Evolutionary conservation across 2,797 vertebrate species (phyloP).

Genomic region (Enteromius viviparus): DNA sequence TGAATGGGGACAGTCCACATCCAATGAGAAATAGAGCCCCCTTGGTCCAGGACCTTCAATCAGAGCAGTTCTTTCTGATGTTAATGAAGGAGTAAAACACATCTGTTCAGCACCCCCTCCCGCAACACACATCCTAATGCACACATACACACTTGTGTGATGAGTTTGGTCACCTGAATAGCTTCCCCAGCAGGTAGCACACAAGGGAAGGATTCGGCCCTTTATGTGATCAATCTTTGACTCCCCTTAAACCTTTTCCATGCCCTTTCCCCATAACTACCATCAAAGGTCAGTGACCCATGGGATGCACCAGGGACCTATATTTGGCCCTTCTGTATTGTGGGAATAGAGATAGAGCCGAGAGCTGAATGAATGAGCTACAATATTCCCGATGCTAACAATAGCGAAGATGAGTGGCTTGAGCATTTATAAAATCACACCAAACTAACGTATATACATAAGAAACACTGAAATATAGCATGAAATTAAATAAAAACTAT

Average conservation of each 20-base stretch:
- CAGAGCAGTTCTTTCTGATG: conserved; percentile 89
- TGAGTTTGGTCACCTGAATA: conserved; percentile 91
- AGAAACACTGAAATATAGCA: background rate
- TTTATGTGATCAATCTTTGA: conserved; percentile 70
- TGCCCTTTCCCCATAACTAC: conserved; percentile 48
- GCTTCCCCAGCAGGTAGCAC: conserved; percentile 90
- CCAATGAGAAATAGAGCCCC: conserved; percentile 84
- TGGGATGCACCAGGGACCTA: conserved; percentile 50
- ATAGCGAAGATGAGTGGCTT: background rate
- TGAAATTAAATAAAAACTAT: background rate
- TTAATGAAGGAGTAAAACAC: conserved; percentile 93
- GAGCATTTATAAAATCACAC: background rate
- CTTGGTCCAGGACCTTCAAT: conserved; percentile 84
- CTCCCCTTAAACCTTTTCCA: conserved; percentile 17
- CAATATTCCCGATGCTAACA: background rate
- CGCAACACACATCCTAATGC: conserved; percentile 44
- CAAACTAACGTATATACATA: background rate
- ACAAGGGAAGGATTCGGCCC: conserved; percentile 85
- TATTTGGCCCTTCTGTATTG: conserved; percentile 35
- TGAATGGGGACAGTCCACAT: conserved; percentile 78
- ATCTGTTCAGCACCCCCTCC: conserved; percentile 85
- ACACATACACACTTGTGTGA: conserved; percentile 65
- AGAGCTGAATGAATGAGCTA: conserved; percentile 10
- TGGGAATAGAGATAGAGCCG: background rate
- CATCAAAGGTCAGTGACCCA: conserved; percentile 36